Base-by-base conservation (phyloP, 2,888 invertebrate genomes). In the Drosophila acutilabella region DNA sequence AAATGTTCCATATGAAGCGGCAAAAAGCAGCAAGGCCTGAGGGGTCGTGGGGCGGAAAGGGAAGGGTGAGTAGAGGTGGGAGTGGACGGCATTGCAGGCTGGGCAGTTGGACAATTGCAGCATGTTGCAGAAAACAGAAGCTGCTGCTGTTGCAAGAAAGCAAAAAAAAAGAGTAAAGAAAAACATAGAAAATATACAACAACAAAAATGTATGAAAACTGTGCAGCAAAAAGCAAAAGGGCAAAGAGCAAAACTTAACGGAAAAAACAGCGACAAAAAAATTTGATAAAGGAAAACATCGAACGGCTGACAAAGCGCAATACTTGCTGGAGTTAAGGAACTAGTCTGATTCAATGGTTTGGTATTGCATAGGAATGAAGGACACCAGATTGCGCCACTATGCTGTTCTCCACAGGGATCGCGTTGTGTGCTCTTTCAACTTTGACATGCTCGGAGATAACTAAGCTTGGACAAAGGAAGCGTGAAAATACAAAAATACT, bases 41-140 rank as follows among this genome's bases (percentile, higher is more conserved):
- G 38, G 13, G 33, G 26, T 11, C 0, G 3, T 13, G 13, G 10
- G 8, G n/a, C n/a, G n/a, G n/a, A n/a, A n/a, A n/a, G n/a, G n/a
- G n/a, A 10, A 11, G 20, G 13, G 40, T 13, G 20, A 0, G 6
- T 7, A n/a, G 7, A 45, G 23, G 2, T 13, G 18, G 8, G n/a
- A n/a, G 23, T 16, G 16, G 56, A 8, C 14, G 30, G 36, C 51
- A 45, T 52, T 75, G 75, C 51, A 54, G 71, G 65, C 62, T 45
- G 64, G 59, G 23, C 53, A 42, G 79, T n/a, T 68, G 57, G 59
- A 82, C 83, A 86, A 88, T 86, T 88, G 83, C 83, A 83, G 78
- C 83, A 88, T 88, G 87, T 86, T 83, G 87, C 83, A 86, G 69
- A 77, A 65, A 81, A 79, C 82, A 68, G 75, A 64, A 71, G 72